phyloP scores from a whole-genome alignment of 2,113 vertebrate genomes.

The Phylloscopus whistleri region DNA sequence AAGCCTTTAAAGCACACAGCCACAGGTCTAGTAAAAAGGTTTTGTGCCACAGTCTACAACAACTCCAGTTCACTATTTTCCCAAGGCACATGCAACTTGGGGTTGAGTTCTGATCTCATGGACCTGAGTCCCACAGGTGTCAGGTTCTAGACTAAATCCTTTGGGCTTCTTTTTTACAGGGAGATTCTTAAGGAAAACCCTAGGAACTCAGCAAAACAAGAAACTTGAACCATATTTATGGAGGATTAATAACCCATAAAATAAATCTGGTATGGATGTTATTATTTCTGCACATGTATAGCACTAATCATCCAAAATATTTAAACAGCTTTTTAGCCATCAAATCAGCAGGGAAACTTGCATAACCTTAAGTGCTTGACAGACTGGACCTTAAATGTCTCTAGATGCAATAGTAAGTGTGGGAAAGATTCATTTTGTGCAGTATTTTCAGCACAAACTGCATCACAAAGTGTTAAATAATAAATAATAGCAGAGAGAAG shows the following conservation, averaged over 20 bases:
- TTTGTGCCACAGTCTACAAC: neutral
- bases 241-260: neutral
- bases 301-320: constrained; percentile 16
- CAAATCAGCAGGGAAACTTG: constrained; percentile 3
- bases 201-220: neutral
- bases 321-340: constrained; percentile 19
- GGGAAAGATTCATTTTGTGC: neutral
- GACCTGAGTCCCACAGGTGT: neutral
- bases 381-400: neutral
- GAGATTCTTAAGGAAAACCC: neutral
- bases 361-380: neutral
- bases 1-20: neutral
- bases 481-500: constrained; percentile 42
- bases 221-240: neutral
- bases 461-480: constrained; percentile 66
- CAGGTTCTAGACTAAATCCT: neutral
- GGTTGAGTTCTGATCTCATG: neutral
- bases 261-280: neutral
- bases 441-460: constrained; percentile 30
- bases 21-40: neutral
- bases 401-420: neutral
- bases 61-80: neutral
- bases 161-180: neutral
- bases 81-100: neutral
- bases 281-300: neutral